Base-by-base conservation (phyloP, 2,888 invertebrate genomes). In the Pseudoips prasinana region DNA sequence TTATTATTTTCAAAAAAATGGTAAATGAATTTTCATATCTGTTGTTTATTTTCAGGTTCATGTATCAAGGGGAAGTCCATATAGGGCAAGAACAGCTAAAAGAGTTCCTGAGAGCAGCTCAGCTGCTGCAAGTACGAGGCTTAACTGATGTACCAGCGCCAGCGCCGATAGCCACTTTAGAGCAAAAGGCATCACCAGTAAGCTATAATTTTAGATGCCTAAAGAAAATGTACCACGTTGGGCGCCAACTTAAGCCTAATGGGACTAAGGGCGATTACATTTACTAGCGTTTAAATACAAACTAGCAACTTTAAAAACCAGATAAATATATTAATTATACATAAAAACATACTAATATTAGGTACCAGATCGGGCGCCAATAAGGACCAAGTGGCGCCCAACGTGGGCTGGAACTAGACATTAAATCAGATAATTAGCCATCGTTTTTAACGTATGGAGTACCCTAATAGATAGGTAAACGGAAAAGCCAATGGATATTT, bases 21-120 rank as follows among this genome's bases (percentile, higher is more conserved):
- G n/a, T n/a, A n/a, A n/a, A n/a, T n/a, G n/a, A 18, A 18, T 5
- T 18, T 5, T 18, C 18, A 5, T 5, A 18, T 5, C 18, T 18
- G 18, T 6, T 18, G 3, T 6, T 18, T 18, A 18, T 18, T 6
- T 5, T 0, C 69, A 94, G 94, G 82, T 96, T 96, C 89, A 96
- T 96, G 95, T 96, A 96, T 81, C 95, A 96, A 80, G 96, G 96
- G 43, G 96, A 96, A 81, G 96, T 96, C 18, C 94, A 96, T 79
- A 95, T 96, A 58, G 95, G 95, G 10, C 95, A 96, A 76, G 95
- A 96, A 64, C 95, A 95, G 73, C 88, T 96, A 59, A 93, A 94
- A 49, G 95, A 95, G 75, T 96, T 96, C 78, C 89, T 96, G 54
- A 93, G 94, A 81, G 96, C 96, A 46, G 96, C 96, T 23, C 95